Evolutionary conservation across 2,113 vertebrate species (phyloP).

Genomic region (Dryoscopus gambensis): DNA sequence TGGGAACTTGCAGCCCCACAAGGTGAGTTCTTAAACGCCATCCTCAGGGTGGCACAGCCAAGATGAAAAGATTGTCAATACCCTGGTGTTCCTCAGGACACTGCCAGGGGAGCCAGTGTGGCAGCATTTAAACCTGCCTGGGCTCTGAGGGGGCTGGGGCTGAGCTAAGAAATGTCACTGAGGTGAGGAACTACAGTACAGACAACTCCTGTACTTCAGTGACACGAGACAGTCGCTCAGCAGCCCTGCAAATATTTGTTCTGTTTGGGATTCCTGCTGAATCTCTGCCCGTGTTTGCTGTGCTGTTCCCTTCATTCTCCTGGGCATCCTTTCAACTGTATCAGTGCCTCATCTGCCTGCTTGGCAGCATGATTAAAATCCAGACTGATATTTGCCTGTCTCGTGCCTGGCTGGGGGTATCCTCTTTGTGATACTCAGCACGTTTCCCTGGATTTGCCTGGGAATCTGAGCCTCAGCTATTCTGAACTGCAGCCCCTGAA

Average conservation of each 20-base stretch:
- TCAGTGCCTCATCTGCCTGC: not conserved
- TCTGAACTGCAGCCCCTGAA: not conserved
- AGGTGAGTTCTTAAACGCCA: not conserved
- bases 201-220: not conserved
- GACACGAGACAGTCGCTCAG: not conserved
- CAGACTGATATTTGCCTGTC: not conserved
- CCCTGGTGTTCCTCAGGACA: not conserved
- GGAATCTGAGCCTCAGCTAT: not conserved
- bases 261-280: not conserved
- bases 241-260: not conserved
- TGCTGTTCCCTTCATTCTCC: not conserved
- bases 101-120: not conserved
- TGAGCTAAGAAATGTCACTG: not conserved
- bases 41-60: not conserved
- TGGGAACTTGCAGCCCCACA: not conserved
- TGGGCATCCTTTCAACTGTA: not conserved
- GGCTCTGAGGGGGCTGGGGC: not conserved
- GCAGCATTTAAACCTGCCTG: not conserved
- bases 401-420: not conserved
- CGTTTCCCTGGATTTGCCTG: not conserved
- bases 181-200: not conserved
- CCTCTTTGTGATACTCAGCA: not conserved
- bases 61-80: not conserved
- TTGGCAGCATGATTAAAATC: not conserved
- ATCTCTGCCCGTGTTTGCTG: not conserved